Percentiles rank a stretch among this genome's conserved stretches.
These are phyloP conservation scores for Darevskia nairensis DNA, from an alignment of 2,797 vertebrate species.

Conservation along the genomic window DNA sequence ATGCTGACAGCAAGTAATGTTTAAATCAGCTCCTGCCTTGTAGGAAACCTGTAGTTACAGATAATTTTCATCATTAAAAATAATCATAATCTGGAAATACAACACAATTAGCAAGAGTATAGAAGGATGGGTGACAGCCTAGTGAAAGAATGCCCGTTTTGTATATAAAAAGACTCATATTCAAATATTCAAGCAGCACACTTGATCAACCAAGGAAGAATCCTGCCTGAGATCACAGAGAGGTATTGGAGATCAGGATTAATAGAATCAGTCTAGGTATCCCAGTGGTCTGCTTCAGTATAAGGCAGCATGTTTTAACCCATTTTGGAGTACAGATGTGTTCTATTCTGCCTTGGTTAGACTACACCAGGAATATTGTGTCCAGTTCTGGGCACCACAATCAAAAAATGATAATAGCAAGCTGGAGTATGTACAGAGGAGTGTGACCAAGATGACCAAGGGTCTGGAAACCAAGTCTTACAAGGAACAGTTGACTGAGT, in stretches of 20 bases:
- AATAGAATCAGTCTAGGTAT: neutral
- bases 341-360: no score
- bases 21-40: constrained; percentile 41
- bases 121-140: neutral
- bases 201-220: neutral
- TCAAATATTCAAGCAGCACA: neutral
- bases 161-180: neutral
- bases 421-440: no score
- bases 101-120: constrained; percentile 11
- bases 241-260: neutral
- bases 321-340: no score
- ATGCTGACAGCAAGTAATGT: constrained; percentile 57
- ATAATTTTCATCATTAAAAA: constrained; percentile 20
- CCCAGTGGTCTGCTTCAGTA: neutral
- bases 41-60: constrained; percentile 11
- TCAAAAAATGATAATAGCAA: no score
- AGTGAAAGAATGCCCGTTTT: neutral
- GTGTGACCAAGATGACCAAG: no score
- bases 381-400: no score
- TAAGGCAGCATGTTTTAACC: neutral
- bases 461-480: no score
- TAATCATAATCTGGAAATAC: constrained; percentile 25
- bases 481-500: no score
- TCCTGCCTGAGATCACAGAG: neutral
- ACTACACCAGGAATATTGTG: no score